A percentile compares a stretch with the other conserved stretches of the same genome.
These are phyloP conservation scores for Oxyruncus cristatus DNA, from an alignment of 2,113 vertebrate genomes.

Conservation along the genomic window DNA sequence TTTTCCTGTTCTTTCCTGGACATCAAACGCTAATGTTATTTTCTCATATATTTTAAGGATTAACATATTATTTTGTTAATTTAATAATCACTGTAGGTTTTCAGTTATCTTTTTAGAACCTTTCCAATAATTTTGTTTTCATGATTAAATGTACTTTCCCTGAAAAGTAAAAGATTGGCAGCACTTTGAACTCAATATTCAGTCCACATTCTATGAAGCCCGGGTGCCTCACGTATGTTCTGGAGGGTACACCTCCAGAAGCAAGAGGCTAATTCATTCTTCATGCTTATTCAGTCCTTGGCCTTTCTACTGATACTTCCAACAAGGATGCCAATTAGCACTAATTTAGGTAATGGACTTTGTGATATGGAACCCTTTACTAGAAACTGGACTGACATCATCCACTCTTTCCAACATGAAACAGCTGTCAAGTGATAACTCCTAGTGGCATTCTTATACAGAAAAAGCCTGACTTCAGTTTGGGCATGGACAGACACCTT, in stretches of 20 bases:
- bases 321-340: constrained; percentile 8
- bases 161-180: not conserved
- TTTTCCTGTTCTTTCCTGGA: not conserved
- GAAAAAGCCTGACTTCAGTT: not conserved
- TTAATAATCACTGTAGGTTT: not conserved
- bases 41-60: not conserved
- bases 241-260: not conserved
- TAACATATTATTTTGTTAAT: not conserved
- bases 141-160: not conserved
- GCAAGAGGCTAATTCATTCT: not conserved
- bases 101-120: not conserved
- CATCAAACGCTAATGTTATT: not conserved
- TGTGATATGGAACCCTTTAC: not conserved
- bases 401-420: not conserved
- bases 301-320: constrained; percentile 1
- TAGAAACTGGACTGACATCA: not conserved
- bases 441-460: not conserved
- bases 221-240: not conserved
- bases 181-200: not conserved
- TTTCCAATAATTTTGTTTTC: not conserved
- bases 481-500: not conserved
- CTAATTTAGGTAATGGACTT: not conserved
- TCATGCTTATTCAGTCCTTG: not conserved
- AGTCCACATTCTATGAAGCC: not conserved
- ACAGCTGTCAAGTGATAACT: not conserved